Conservation (phyloP, 2,797 vertebrate genomes). For the Intellagama lesueurii region DNA sequence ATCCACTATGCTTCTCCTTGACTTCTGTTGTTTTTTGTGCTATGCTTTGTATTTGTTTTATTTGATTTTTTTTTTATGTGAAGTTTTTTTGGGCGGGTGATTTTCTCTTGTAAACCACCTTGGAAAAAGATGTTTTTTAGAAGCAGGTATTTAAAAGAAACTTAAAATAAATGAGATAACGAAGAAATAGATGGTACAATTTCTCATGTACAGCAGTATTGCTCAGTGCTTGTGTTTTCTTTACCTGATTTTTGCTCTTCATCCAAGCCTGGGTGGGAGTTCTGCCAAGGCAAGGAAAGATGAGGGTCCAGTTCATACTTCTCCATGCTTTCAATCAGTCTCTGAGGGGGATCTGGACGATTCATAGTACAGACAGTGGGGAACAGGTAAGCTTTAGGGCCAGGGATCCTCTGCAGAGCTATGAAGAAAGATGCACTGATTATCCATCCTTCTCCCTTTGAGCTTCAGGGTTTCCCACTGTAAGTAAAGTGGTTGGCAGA, state of each 20-base stretch:
- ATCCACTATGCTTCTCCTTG: background rate
- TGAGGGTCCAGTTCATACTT: conserved; percentile 68
- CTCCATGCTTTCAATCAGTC: conserved; percentile 78
- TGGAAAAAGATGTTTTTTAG: background rate
- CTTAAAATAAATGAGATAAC: background rate
- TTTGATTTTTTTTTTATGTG: background rate
- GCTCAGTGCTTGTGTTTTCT: background rate
- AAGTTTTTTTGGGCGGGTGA: background rate
- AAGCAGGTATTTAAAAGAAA: background rate
- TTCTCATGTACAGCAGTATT: background rate
- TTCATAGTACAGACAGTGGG: conserved; percentile 67
- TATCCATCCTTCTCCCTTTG: background rate
- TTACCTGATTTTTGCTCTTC: conserved; percentile 80
- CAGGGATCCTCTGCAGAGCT: conserved; percentile 76
- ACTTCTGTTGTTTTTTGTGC: background rate
- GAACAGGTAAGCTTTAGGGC: conserved; percentile 72
- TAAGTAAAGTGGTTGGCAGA: background rate
- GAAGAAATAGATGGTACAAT: background rate
- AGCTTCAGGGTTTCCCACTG: background rate
- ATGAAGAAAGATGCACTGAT: conserved; percentile 20
- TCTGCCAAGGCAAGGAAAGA: conserved; percentile 65
- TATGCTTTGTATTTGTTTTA: background rate
- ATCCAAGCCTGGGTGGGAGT: conserved; percentile 60
- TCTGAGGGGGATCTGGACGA: conserved; percentile 79
- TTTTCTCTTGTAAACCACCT: background rate